A percentile compares a stretch with the other conserved stretches of the same genome.
These are phyloP conservation scores for Rosalia funebris DNA, from an alignment of 2,888 invertebrate species.

Conservation along the genomic window DNA sequence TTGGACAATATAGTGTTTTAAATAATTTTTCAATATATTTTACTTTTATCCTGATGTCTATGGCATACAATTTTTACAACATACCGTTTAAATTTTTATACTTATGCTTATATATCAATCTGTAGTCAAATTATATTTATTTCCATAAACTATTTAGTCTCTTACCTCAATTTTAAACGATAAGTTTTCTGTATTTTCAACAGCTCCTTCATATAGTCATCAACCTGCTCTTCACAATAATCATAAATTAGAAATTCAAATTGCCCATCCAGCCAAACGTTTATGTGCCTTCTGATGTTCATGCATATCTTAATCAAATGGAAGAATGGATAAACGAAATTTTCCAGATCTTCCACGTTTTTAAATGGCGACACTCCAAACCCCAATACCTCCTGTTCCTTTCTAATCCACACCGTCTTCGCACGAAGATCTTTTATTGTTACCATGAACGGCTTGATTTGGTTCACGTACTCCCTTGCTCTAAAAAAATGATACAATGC, in stretches of 20 bases:
- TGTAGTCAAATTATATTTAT: too few relatives aligned
- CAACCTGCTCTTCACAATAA: constrained; percentile 82
- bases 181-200: constrained; percentile 82
- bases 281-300: constrained; percentile 83
- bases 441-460: constrained; percentile 79
- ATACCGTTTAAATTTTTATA: too few relatives aligned
- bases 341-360: constrained; percentile 81
- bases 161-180: constrained; percentile 73
- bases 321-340: constrained; percentile 76
- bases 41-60: too few relatives aligned
- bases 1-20: too few relatives aligned
- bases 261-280: constrained; percentile 92
- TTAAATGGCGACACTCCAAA: constrained; percentile 81
- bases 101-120: too few relatives aligned
- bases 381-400: constrained; percentile 87
- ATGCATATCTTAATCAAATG: constrained; percentile 74
- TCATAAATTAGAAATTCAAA: constrained; percentile 86
- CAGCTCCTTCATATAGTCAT: constrained; percentile 83
- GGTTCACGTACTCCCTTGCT: constrained; percentile 81
- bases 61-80: too few relatives aligned
- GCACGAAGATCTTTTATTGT: constrained; percentile 80
- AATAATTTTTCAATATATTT: too few relatives aligned
- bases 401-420: constrained; percentile 86
- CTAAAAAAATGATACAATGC: constrained; percentile 21
- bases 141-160: too few relatives aligned